Conservation (phyloP, 2,888 invertebrate species). For the Tetheella fluctuosa region DNA sequence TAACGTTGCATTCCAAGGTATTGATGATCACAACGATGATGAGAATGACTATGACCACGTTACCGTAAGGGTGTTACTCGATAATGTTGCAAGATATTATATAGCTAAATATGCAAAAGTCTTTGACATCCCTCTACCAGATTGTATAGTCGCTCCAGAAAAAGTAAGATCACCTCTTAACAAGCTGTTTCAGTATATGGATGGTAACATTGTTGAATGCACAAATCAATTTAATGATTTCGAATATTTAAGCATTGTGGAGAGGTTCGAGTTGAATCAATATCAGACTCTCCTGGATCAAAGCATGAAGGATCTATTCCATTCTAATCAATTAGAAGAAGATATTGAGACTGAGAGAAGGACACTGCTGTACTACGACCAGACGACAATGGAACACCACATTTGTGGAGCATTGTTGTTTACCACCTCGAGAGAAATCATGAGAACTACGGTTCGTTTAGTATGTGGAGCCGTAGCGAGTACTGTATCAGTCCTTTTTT, state of each 20-base stretch:
- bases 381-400: slow-evolving; percentile 71
- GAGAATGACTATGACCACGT: slow-evolving; percentile 19
- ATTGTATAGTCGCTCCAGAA: slow-evolving; percentile 54
- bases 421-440: slow-evolving; percentile 66
- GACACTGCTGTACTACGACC: slow-evolving; percentile 62
- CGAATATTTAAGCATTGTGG: slow-evolving; percentile 60
- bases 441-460: slow-evolving; percentile 67
- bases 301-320: slow-evolving; percentile 63
- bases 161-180: slow-evolving; percentile 39
- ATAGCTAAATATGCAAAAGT: slow-evolving; percentile 61
- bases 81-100: slow-evolving; percentile 58
- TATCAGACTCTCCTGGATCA: slow-evolving; percentile 66
- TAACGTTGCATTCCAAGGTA: slow-evolving; percentile 59
- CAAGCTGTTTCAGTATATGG: slow-evolving; percentile 67
- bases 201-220: slow-evolving; percentile 60
- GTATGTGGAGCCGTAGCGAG: slow-evolving; percentile 67
- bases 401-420: slow-evolving; percentile 64
- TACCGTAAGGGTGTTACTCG: slow-evolving; percentile 39
- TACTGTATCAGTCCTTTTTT: slow-evolving; percentile 72
- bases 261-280: slow-evolving; percentile 72
- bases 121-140: slow-evolving; percentile 63
- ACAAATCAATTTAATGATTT: slow-evolving; percentile 63
- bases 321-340: slow-evolving; percentile 35
- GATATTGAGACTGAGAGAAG: slow-evolving; percentile 37
- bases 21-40: slow-evolving; percentile 16